phyloP scores from a whole-genome alignment of 2,113 vertebrate species.

The Catagonus wagneri region DNA sequence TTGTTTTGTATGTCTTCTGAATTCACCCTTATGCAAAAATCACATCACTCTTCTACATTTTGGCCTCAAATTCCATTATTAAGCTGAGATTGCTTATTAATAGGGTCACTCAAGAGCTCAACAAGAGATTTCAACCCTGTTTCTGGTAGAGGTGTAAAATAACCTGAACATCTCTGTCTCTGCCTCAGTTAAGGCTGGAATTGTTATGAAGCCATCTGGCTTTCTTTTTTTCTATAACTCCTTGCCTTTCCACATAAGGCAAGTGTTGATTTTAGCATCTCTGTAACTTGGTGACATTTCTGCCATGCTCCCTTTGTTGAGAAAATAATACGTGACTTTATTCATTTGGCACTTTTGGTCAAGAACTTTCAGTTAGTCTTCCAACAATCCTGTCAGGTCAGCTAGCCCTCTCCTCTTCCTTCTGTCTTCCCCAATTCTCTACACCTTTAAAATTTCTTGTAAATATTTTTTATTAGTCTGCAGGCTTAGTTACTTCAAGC shows the following conservation, averaged over 20 bases:
- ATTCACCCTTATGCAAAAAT: neutral
- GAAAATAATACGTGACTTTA: neutral
- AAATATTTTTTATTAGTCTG: conserved; percentile 28
- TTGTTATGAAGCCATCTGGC: conserved; percentile 11
- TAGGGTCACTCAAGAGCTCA: neutral
- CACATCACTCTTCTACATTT: neutral
- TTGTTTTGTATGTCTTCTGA: neutral
- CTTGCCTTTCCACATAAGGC: conserved; percentile 63
- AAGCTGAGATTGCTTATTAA: neutral
- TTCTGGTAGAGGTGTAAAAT: neutral
- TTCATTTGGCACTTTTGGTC: conserved; percentile 22
- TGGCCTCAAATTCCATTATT: neutral
- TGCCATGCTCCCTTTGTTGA: conserved; percentile 31
- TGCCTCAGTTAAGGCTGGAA: neutral
- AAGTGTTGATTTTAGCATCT: conserved; percentile 30
- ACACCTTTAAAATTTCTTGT: conserved; percentile 61
- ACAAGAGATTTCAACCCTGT: neutral
- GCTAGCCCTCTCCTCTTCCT: conserved; percentile 24
- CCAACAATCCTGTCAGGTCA: neutral
- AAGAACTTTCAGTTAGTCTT: conserved; percentile 15
- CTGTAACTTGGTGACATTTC: conserved; percentile 51
- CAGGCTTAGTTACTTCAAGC: conserved; percentile 31
- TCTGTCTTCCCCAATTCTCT: conserved; percentile 61
- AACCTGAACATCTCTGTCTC: neutral
- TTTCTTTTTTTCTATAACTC: neutral